Evolutionary conservation across 2,113 vertebrate species (phyloP), one percentile per base, ranked within the genome.

Genomic region (Callorhinus ursinus): DNA sequence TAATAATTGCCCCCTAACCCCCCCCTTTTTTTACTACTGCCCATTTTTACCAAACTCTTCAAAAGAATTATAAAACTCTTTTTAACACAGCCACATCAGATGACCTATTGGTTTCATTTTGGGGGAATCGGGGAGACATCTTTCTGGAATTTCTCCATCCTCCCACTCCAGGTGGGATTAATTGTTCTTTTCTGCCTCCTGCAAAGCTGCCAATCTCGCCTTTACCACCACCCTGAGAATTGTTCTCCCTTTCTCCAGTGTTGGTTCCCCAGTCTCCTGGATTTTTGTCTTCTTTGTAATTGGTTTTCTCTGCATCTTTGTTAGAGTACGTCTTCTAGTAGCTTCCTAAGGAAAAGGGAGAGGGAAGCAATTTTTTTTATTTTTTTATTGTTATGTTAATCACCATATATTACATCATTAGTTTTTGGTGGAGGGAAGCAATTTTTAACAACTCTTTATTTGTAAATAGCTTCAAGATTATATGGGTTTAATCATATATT

Each of bases 381-480:
- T n/a, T n/a, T n/a, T n/a, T n/a, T n/a, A n/a, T n/a, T n/a, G n/a
- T n/a, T n/a, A n/a, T n/a, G n/a, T n/a, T n/a, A n/a, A n/a, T n/a
- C n/a, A n/a, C n/a, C n/a, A n/a, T n/a, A n/a, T n/a, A n/a, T n/a
- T n/a, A n/a, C n/a, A n/a, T n/a, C n/a, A n/a, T n/a, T n/a, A n/a
- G n/a, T n/a, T n/a, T n/a, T n/a, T n/a, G n/a, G n/a, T n/a, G n/a
- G 53, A 46, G 16, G 7, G 19, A 92, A 31, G 63, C 61, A 79
- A 61, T 36, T 82, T 79, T 92, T 42, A 67, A 59, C 42, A 90
- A 69, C 55, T 72, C 49, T 90, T 39, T 31, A 42, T 90, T 80
- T 96, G 63, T 55, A 57, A 82, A 77, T 77, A 71, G 15, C 65
- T 95, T 92, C 36, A 83, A 72, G 67, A 57, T 67, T 88, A 88